Evolutionary conservation across 1,140 invertebrate species (phyloP).

Genomic region (Lordiphosa stackelbergi): DNA sequence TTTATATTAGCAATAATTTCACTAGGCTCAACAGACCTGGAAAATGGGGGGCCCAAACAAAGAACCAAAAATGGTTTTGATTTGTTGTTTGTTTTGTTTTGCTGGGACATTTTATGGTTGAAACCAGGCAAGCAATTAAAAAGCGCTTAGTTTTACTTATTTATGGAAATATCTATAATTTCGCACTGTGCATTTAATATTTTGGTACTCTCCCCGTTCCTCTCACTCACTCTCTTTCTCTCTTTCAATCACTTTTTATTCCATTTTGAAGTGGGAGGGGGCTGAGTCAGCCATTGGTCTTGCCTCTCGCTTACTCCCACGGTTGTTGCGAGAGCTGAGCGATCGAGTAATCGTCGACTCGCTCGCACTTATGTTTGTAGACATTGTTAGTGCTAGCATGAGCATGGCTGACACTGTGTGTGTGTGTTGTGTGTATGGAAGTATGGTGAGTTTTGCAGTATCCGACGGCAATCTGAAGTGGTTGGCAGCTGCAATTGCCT

Average conservation of each 20-base stretch:
- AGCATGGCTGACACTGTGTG: conserved; percentile 15
- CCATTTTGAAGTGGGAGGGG: conserved; percentile 15
- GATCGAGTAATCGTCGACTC: conserved; percentile 50
- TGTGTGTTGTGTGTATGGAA: conserved; percentile 8
- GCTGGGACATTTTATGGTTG: conserved; percentile 55
- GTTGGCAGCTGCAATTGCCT: conserved; percentile 20
- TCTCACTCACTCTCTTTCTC: conserved; percentile 6
- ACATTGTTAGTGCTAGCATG: conserved; percentile 12
- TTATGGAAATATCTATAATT: conserved; percentile 27
- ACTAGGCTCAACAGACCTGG: conserved; percentile 30
- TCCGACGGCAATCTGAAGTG: too few relatives aligned
- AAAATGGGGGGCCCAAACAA: conserved; percentile 5
- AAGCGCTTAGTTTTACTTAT: conserved; percentile 59
- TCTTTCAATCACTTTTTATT: conserved; percentile 36
- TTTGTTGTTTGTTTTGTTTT: conserved; percentile 37
- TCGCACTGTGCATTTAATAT: conserved; percentile 5
- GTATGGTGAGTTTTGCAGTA: conserved; percentile 43
- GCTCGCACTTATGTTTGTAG: conserved; percentile 25
- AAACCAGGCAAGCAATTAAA: conserved; percentile 60
- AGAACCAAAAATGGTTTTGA: conserved; percentile 48
- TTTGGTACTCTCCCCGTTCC: conserved; percentile 14
- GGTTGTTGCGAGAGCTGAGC: not conserved
- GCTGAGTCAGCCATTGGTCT: conserved; percentile 63
- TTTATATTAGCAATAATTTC: conserved; percentile 75
- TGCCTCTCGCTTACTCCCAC: conserved; percentile 47